phyloP scores from a whole-genome alignment of 2,113 vertebrate species.

The crab-eating macaque (Macaca fascicularis) region T2T-MFA8v1.1 NC_088376.1:169530001-169530500 shows the following conservation, averaged over 20 bases:
- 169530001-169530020: too few relatives aligned
- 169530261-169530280: background rate
- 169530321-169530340: background rate
- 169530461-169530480: too few relatives aligned
- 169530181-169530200: too few relatives aligned
- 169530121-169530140: background rate
- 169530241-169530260: background rate
- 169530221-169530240: too few relatives aligned
- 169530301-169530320: background rate
- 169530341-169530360: background rate
- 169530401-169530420: too few relatives aligned
- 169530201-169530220: too few relatives aligned
- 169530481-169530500: too few relatives aligned
- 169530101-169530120: background rate
- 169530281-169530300: background rate
- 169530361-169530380: background rate
- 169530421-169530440: too few relatives aligned
- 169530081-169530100: background rate
- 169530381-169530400: background rate
- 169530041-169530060: too few relatives aligned
- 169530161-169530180: too few relatives aligned
- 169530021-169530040: background rate
- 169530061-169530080: background rate
- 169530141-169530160: background rate
- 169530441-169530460: too few relatives aligned